Evolutionary conservation across 2,113 vertebrate genomes (phyloP), one percentile per base, ranked within the genome.

Genomic region (Delphinapterus leucas): DNA sequence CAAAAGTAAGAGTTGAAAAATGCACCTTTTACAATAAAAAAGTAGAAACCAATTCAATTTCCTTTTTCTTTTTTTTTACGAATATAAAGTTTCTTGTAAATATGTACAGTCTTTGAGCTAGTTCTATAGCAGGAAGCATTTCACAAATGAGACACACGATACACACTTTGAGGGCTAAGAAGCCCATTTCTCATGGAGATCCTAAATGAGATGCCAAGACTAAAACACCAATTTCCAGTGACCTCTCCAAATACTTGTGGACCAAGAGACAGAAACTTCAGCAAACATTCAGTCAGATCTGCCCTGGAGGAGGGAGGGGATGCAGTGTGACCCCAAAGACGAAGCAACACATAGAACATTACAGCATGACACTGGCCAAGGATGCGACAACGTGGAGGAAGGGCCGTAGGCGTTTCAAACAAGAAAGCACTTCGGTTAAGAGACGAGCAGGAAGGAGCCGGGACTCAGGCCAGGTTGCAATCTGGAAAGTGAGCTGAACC

Each of bases 31-130:
- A 99, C 99, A 99, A 99, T 99, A 99, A 99, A 99, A 99, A 99
- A 99, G 99, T 99, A 99, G 99, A 99, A 99, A 99, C 99, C 98
- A 98, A 99, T 99, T 99, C 98, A 99, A 98, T 99, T 99, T 97
- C 98, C 97, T 98, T 98, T 97, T 96, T 89, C 86, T 96, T 82
- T 96, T 98, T 99, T 99, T 98, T 99, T 99, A 99, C 98, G 99
- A 99, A 99, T 99, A 99, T 99, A 99, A 99, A 99, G 98, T 98
- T 99, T 99, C 98, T 99, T 98, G 98, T 99, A 99, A 99, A 98
- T 99, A 99, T 99, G 98, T 99, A 99, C 99, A 99, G 98, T 99
- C 98, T 98, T 98, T 98, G 98, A 98, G 98, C 98, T 98, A 98
- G 98, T 98, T 98, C 98, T 99, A 98, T 97, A 98, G 98, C 99